phyloP scores from a whole-genome alignment of 1,140 invertebrate species.

The Zaprionus capensis region DNA sequence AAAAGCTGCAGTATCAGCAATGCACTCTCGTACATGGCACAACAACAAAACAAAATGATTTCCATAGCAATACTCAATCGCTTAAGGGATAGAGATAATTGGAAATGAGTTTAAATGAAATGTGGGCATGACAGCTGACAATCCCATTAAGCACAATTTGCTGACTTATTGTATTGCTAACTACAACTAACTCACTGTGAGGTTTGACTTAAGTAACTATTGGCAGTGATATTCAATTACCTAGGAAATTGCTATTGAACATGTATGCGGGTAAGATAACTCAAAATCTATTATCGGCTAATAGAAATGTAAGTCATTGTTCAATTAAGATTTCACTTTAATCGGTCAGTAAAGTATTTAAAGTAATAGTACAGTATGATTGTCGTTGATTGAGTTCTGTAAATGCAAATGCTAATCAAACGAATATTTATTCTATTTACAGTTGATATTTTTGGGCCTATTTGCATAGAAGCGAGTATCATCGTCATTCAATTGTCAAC shows the following conservation, averaged over 20 bases:
- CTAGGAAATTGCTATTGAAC: not conserved
- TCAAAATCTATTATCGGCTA: not conserved
- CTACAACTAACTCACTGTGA: not conserved
- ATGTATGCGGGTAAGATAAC: not conserved
- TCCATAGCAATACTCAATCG: slow-evolving; percentile 12
- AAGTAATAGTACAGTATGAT: not conserved
- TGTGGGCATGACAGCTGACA: slow-evolving; percentile 27
- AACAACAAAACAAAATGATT: not conserved
- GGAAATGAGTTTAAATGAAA: slow-evolving; percentile 25
- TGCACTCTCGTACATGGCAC: not conserved
- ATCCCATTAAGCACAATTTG: slow-evolving; percentile 13
- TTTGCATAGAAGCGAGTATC: slow-evolving; percentile 31
- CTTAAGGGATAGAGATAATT: slow-evolving; percentile 30
- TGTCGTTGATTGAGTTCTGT: not conserved
- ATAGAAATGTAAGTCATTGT: not conserved
- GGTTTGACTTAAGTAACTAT: not conserved
- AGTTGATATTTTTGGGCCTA: slow-evolving; percentile 30
- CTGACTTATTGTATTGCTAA: slow-evolving; percentile 19
- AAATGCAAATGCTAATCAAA: slow-evolving; percentile 23
- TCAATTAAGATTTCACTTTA: not conserved
- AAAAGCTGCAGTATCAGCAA: slow-evolving; percentile 27
- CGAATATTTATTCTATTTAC: slow-evolving; percentile 44
- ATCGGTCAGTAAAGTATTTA: not conserved
- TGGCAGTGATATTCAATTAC: slow-evolving; percentile 2
- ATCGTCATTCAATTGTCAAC: slow-evolving; percentile 26